Evolutionary conservation across 1,140 invertebrate genomes (phyloP).

Genomic region (Oreohelix idahoensis): DNA sequence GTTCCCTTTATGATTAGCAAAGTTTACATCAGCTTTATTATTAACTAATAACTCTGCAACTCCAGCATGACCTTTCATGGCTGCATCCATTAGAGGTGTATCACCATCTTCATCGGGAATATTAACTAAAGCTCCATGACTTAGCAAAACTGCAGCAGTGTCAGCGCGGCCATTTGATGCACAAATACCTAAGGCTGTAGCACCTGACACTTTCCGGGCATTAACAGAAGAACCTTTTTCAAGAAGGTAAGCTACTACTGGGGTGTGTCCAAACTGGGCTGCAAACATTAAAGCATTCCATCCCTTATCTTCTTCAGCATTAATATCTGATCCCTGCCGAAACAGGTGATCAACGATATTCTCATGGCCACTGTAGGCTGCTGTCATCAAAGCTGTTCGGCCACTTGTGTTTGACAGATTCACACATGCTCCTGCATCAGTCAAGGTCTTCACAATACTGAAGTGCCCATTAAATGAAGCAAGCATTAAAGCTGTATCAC

Average conservation of each 20-base stretch:
- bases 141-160: constrained; percentile 24
- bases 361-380: constrained; percentile 36
- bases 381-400: constrained; percentile 40
- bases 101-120: constrained; percentile 35
- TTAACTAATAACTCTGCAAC: constrained; percentile 33
- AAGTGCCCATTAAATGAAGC: constrained; percentile 42
- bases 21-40: constrained; percentile 26
- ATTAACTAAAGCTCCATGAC: constrained; percentile 36
- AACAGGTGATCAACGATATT: constrained; percentile 31
- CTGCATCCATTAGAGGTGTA: constrained; percentile 35
- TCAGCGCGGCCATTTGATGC: constrained; percentile 31
- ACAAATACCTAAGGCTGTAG: constrained; percentile 28
- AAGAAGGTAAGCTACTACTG: constrained; percentile 9
- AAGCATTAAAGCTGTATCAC: constrained; percentile 47
- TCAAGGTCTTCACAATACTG: constrained; percentile 30
- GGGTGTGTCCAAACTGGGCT: constrained; percentile 31
- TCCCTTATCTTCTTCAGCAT: constrained; percentile 36
- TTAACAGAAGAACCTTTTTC: background rate
- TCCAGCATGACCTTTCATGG: constrained; percentile 25
- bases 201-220: constrained; percentile 27
- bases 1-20: constrained; percentile 22
- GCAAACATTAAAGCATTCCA: constrained; percentile 47
- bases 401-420: constrained; percentile 38
- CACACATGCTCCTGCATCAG: constrained; percentile 27
- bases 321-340: constrained; percentile 17